Conservation (phyloP, 2,113 vertebrate genomes). For the Suricata suricatta region DNA sequence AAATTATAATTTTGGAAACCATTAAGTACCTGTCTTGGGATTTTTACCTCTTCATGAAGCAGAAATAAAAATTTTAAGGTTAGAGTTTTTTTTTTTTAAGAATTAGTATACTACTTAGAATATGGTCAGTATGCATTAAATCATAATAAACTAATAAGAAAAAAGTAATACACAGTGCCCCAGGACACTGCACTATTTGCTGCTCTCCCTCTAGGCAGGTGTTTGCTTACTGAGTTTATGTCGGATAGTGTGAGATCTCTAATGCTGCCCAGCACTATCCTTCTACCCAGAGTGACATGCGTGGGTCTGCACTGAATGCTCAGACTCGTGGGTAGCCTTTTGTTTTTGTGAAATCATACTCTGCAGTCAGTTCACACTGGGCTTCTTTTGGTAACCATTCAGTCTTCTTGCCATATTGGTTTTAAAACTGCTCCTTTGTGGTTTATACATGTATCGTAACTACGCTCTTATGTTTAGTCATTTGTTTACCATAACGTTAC, state of each 20-base stretch:
- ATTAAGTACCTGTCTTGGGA: neutral
- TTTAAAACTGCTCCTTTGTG: neutral
- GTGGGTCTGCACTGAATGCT: neutral
- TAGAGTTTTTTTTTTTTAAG: neutral
- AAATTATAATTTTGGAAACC: constrained; percentile 32
- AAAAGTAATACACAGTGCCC: neutral
- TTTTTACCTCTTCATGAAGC: neutral
- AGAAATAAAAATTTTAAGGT: neutral
- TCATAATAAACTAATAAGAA: neutral
- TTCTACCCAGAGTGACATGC: neutral
- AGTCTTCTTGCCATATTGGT: neutral
- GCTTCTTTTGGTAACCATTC: neutral
- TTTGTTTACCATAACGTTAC: neutral
- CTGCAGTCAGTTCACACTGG: neutral
- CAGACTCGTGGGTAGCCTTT: accelerated
- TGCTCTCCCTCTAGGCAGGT: neutral
- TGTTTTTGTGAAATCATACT: neutral
- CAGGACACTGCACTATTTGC: neutral
- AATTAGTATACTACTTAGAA: neutral
- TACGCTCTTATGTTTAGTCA: neutral
- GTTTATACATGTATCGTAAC: neutral
- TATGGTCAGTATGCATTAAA: neutral
- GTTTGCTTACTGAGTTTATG: neutral
- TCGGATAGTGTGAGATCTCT: neutral
- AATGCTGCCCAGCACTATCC: neutral